Conservation (phyloP, 2,113 vertebrate genomes). For the Orycteropus afer region DNA sequence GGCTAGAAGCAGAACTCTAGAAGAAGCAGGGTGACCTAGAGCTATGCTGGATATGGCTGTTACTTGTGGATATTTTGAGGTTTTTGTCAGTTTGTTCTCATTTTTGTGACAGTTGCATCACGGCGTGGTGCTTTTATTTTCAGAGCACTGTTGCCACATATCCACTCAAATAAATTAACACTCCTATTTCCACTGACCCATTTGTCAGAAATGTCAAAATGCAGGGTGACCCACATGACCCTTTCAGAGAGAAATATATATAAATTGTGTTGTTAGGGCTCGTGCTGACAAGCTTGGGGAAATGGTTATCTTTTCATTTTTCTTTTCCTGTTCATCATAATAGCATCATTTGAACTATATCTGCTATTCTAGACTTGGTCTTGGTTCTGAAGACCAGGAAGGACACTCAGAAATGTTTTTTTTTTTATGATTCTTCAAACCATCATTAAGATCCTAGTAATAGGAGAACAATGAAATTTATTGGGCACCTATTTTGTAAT, state of each 20-base stretch:
- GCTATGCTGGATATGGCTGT: rapidly evolving
- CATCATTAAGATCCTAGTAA: not conserved
- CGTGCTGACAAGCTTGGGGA: not conserved
- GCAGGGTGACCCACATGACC: not conserved
- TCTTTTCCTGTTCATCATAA: not conserved
- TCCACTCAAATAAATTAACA: not conserved
- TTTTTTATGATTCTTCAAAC: not conserved
- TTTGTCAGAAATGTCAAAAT: constrained; percentile 24
- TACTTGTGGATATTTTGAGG: not conserved
- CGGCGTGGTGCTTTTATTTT: not conserved
- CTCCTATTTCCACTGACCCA: not conserved
- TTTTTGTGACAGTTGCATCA: not conserved
- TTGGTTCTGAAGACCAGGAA: not conserved
- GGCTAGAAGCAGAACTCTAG: no score
- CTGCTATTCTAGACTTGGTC: not conserved
- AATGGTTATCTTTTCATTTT: not conserved
- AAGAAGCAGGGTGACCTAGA: not conserved
- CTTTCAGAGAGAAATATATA: not conserved
- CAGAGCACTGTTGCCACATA: not conserved
- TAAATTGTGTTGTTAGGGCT: not conserved
- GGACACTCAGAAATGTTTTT: not conserved
- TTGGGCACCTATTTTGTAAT: not conserved
- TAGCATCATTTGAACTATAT: not conserved
- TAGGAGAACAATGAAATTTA: not conserved
- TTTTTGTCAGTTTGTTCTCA: not conserved